Percentiles rank a stretch among this genome's conserved stretches.
These are phyloP conservation scores for Pharmacophagus antenor DNA, from an alignment of 2,888 invertebrate genomes.

Conservation along the genomic window DNA sequence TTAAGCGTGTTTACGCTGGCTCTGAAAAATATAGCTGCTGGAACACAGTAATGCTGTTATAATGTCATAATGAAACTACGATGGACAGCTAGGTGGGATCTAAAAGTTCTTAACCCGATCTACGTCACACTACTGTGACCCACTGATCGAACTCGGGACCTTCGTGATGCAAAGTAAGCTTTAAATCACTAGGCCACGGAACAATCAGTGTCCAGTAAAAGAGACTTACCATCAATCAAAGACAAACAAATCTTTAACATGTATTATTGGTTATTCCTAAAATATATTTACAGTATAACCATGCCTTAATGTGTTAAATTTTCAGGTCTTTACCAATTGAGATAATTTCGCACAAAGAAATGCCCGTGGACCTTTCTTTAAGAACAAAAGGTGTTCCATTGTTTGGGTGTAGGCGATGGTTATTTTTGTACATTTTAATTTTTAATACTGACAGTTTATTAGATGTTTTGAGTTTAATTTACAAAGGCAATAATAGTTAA, in stretches of 20 bases:
- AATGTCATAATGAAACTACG: too few relatives aligned
- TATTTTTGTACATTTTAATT: not conserved
- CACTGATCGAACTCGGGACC: too few relatives aligned
- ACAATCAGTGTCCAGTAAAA: too few relatives aligned
- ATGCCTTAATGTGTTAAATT: slow-evolving; percentile 34
- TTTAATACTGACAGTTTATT: not conserved
- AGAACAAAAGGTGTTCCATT: slow-evolving; percentile 48
- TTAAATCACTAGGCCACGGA: too few relatives aligned
- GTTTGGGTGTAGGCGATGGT: slow-evolving; percentile 33
- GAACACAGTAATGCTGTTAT: too few relatives aligned
- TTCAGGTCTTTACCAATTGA: slow-evolving; percentile 55
- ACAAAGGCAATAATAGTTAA: not conserved
- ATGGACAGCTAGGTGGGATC: too few relatives aligned
- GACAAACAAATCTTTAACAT: not conserved
- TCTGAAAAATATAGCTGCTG: too few relatives aligned
- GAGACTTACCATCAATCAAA: too few relatives aligned
- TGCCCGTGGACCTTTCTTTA: slow-evolving; percentile 41
- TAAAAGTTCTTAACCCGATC: too few relatives aligned
- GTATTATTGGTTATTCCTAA: not conserved
- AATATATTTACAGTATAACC: not conserved
- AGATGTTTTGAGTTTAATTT: slow-evolving; percentile 10
- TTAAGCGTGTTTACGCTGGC: too few relatives aligned
- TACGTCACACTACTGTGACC: too few relatives aligned
- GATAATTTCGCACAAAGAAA: slow-evolving; percentile 53
- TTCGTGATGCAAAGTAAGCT: too few relatives aligned